Base-by-base conservation (phyloP, 2,888 invertebrate species). In the Belgica antarctica region DNA sequence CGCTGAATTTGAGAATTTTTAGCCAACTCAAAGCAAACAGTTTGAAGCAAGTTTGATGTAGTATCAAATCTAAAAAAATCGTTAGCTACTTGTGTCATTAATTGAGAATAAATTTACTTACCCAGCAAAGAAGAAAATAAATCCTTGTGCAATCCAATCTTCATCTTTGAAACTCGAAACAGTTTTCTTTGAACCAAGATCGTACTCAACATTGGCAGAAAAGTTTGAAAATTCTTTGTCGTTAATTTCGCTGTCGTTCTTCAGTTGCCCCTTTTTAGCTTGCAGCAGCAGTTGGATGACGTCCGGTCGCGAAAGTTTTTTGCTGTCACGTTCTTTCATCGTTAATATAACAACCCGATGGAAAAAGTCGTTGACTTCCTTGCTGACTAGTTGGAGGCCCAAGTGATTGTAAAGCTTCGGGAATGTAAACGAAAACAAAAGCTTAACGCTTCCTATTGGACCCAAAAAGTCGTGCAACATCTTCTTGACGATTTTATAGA, bases 251-350 rank as follows among this genome's bases (percentile, higher is more conserved):
- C 52, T 34, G 4, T 28, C 69, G 52, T 71, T 59, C n/a, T 70
- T 71, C 8, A 73, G 52, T 25, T 59, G 71, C 17, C 73, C 73
- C 62, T 73, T 74, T 52, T 70, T 71, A 10, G 72, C 72, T 70
- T 73, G 72, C 72, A 74, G 73, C 24, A 74, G 25, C 46, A 74
- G 70, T 22, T 74, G 72, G 22, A 74, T 73, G 72, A 74, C 72
- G 62, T 74, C 74, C 0, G 72, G 73, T 7, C 74, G 69, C 1
- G 72, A 47, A 57, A 74, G 73, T 12, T 72, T 65, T 19, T 73
- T 65, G 12, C 70, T 70, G 19, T 74, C 73, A 65, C 74, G 71
- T 12, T 71, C 65, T 19, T 57, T 57, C 36, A 74, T 71, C 7
- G 72, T 72, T 15, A 72, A 72, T 17, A 63, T 15, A 1, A 74